These are phyloP conservation scores for Pinna nobilis DNA, from an alignment of 1,140 invertebrate genomes.

Conservation along the genomic window DNA sequence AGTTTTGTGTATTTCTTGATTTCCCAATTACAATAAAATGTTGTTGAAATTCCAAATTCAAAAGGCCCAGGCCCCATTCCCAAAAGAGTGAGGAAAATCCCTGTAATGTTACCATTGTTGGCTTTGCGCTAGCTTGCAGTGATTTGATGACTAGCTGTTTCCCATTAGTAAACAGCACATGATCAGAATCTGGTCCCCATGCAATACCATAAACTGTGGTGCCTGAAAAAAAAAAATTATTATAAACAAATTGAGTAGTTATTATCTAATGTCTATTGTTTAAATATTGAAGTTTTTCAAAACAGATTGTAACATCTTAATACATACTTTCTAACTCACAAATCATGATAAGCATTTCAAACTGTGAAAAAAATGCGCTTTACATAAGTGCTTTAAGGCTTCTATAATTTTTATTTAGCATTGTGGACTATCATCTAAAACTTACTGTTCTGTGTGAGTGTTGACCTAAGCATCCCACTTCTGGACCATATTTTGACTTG, in stretches of 20 bases:
- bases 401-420: too few species aligned
- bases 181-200: conserved; percentile 91
- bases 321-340: neutral
- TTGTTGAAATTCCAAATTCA: too few species aligned
- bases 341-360: neutral
- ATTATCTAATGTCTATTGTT: neutral
- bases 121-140: conserved; percentile 90
- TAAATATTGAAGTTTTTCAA: neutral
- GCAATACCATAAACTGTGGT: conserved; percentile 86
- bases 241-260: too few species aligned
- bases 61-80: too few species aligned
- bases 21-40: too few species aligned
- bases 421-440: too few species aligned
- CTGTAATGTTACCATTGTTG: conserved; percentile 84
- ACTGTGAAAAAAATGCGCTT: neutral
- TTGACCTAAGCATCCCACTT: conserved; percentile 94
- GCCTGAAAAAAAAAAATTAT: conserved; percentile 71
- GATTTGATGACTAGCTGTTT: conserved; percentile 91
- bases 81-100: too few species aligned
- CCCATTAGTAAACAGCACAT: conserved; percentile 90
- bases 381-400: too few species aligned
- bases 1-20: too few species aligned
- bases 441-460: conserved; percentile 85
- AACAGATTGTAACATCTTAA: neutral
- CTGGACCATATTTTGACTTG: conserved; percentile 97